Percentiles rank a stretch among this genome's conserved stretches.
Conservation (phyloP, 2,797 vertebrate genomes). For the Danio aesculapii region DNA sequence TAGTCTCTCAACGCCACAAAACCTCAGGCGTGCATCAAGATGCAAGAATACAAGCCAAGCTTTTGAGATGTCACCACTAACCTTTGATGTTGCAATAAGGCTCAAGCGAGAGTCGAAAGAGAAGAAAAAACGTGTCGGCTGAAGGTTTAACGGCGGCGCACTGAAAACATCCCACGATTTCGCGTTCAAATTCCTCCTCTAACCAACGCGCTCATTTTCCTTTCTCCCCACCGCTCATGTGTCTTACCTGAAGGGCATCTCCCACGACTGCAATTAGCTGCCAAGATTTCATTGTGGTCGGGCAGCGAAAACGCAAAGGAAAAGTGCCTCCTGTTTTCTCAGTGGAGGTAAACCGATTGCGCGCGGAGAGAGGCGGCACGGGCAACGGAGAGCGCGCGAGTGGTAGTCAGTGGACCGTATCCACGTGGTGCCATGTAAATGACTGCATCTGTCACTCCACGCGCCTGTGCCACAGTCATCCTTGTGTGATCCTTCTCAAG, state of each 20-base stretch:
- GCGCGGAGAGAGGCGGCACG: conserved; percentile 37
- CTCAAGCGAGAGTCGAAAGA: conserved; percentile 59
- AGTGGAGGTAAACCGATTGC: conserved; percentile 62
- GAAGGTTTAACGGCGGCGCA: conserved; percentile 68
- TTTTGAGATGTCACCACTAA: conserved; percentile 62
- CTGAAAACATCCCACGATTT: conserved; percentile 65
- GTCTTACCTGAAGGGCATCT: conserved; percentile 86
- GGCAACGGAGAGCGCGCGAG: conserved; percentile 64
- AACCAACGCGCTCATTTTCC: conserved; percentile 63
- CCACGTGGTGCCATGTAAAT: conserved; percentile 80
- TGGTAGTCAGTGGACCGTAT: conserved; percentile 65
- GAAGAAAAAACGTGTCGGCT: conserved; percentile 63
- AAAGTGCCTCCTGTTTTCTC: conserved; percentile 71
- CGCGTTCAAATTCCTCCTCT: conserved; percentile 65
- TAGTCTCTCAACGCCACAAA: conserved; percentile 46
- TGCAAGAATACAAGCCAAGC: conserved; percentile 50
- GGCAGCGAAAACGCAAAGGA: conserved; percentile 63
- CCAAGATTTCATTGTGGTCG: conserved; percentile 83
- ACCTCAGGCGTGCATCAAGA: conserved; percentile 52
- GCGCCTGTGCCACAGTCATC: conserved; percentile 48
- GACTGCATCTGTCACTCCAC: conserved; percentile 64
- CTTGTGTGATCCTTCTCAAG: conserved; percentile 35
- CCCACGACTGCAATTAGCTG: conserved; percentile 82
- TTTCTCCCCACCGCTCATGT: conserved; percentile 61
- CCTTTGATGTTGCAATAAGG: conserved; percentile 65